Evolutionary conservation across 2,113 vertebrate species (phyloP).

Genomic region (Phrynosoma platyrhinos): DNA sequence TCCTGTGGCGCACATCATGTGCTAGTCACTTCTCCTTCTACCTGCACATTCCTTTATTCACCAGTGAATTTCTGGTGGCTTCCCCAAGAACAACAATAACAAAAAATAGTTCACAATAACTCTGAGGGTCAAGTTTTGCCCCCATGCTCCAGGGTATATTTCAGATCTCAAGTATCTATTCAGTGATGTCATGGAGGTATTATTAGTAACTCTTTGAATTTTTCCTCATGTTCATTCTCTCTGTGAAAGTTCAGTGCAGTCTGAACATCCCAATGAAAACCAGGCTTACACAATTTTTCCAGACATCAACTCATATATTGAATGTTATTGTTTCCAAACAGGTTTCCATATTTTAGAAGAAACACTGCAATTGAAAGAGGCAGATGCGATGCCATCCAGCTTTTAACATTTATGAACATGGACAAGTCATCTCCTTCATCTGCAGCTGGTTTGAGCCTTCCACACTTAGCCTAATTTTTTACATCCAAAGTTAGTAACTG

Average conservation of each 20-base stretch:
- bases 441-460: neutral
- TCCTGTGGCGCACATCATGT: neutral
- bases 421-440: neutral
- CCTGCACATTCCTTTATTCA: neutral
- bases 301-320: neutral
- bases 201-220: neutral
- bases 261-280: neutral
- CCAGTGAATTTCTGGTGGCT: neutral
- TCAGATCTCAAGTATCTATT: neutral
- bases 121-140: too few relatives aligned
- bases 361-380: neutral
- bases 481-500: slow-evolving; percentile 27
- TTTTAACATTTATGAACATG: slow-evolving; percentile 14
- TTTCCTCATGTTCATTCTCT: neutral
- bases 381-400: neutral
- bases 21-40: neutral
- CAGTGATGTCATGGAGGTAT: neutral
- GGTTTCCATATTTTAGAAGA: neutral
- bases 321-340: neutral
- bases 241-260: too few relatives aligned
- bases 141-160: neutral
- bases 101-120: neutral
- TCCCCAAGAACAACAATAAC: neutral
- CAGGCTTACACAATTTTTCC: neutral
- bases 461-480: slow-evolving; percentile 12